Percentiles rank a stretch among this genome's conserved stretches.
Conservation (phyloP, 2,797 vertebrate species). For the Lepus oiostolus region DNA sequence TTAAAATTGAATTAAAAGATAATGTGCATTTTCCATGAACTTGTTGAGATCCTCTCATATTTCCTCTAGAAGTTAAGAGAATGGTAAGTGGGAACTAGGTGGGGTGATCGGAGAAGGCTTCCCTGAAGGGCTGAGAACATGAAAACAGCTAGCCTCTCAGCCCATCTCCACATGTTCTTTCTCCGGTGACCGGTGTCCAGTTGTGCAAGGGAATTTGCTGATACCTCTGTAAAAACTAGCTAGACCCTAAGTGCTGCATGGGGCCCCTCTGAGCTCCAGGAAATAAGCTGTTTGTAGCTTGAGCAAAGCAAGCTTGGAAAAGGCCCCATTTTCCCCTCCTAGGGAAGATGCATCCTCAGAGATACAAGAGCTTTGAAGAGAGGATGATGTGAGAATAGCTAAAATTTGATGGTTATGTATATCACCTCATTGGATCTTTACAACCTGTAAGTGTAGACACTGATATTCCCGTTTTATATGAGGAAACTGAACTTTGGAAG, state of each 20-base stretch:
- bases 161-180: neutral
- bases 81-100: neutral
- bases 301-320: neutral
- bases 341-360: slow-evolving; percentile 11
- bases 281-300: neutral
- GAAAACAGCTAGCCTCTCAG: slow-evolving; percentile 10
- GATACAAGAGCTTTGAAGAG: slow-evolving; percentile 8
- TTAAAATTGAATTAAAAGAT: no score
- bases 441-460: neutral
- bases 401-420: neutral
- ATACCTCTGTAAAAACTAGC: slow-evolving; percentile 17
- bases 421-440: slow-evolving; percentile 46
- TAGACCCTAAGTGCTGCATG: neutral
- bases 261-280: neutral
- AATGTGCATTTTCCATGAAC: no score
- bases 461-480: slow-evolving; percentile 21
- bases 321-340: neutral
- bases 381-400: neutral
- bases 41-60: neutral
- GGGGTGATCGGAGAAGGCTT: neutral
- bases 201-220: neutral
- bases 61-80: slow-evolving; percentile 53
- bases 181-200: neutral
- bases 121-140: neutral
- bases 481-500: slow-evolving; percentile 42